Conservation (phyloP, 2,113 vertebrate species). For the Sarotherodon lohbergeri region DNA sequence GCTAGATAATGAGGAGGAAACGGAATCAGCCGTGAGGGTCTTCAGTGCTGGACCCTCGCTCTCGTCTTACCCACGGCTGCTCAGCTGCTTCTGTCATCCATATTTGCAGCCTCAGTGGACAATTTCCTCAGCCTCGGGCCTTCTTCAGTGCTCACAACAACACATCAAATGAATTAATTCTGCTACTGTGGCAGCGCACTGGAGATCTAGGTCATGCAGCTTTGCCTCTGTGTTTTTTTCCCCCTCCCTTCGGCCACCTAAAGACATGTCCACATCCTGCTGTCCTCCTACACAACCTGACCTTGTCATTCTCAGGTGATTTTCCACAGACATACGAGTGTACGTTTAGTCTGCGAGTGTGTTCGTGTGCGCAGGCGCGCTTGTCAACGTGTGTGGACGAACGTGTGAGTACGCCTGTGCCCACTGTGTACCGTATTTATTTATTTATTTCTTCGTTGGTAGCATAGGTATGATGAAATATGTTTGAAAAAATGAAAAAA, state of each 20-base stretch:
- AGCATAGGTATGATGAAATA: conserved; percentile 30
- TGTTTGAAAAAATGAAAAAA: conserved; percentile 21
- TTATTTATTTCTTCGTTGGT: background rate
- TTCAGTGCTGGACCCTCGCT: conserved; percentile 29
- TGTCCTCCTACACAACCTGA: conserved; percentile 48
- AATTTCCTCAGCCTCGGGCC: conserved; percentile 58
- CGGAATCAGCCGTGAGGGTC: conserved; percentile 37
- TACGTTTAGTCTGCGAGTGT: background rate
- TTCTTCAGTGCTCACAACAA: conserved; percentile 49
- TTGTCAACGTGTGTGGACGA: background rate
- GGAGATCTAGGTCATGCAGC: conserved; percentile 67
- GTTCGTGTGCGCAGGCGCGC: background rate
- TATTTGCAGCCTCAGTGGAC: conserved; percentile 71
- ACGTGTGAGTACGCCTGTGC: background rate
- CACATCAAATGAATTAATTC: conserved; percentile 70
- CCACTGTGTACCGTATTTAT: background rate
- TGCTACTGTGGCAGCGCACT: conserved; percentile 60
- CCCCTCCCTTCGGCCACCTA: background rate
- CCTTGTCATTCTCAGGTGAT: conserved; percentile 69
- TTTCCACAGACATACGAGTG: conserved; percentile 32
- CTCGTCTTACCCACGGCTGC: conserved; percentile 43
- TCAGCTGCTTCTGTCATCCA: conserved; percentile 69
- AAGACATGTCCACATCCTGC: conserved; percentile 49
- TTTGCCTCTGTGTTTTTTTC: background rate
- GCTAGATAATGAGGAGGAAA: conserved; percentile 42